Evolutionary conservation across 2,113 vertebrate genomes (phyloP), one percentile per base, ranked within the genome.

Genomic region (Sisor rabdophorus): DNA sequence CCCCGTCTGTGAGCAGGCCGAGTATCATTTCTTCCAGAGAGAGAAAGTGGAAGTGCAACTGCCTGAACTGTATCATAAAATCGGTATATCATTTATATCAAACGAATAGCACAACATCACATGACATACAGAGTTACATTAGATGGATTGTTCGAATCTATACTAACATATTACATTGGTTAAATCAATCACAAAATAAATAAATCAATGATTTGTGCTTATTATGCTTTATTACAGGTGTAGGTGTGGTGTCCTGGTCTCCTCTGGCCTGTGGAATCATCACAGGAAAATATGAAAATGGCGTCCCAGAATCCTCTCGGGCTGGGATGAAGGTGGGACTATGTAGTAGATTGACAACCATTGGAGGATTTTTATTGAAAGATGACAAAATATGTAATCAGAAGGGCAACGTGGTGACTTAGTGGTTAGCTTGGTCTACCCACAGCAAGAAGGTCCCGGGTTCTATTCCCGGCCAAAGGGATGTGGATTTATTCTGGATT

Each of bases 11-110:
- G 97, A 99, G 48, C 97, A 99, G 85, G 96, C 97, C 0, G 97
- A 99, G 75, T 99, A 99, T 71, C 95, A 99, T 28, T 96, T 99
- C 74, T 99, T 98, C 89, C 97, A 99, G 76, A 91, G 97, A 82
- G 96, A 99, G 73, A 99, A 99, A 86, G 96, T 99, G 76, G 97
- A 99, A 87, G 93, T 95, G 70, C 97, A 99, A 84, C 89, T 99
- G 70, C 97, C 97, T 0, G 97, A 99, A 73, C 80, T 99, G 50
- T 99, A 99, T 75, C 97, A 98, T 83, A 99, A 99, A 88, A 99
- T 99, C 78, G 97, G 96, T 95, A 88, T 84, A 81, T 22, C 17
- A 50, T 50, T 2, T 50, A 36, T 36, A 36, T 36, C 32, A 36
- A 36, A 36, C 7, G 32, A 36, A 36, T 36, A 36, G 32, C 32